These are phyloP conservation scores for Volucella inflata DNA, from an alignment of 2,888 invertebrate genomes.

Conservation along the genomic window DNA sequence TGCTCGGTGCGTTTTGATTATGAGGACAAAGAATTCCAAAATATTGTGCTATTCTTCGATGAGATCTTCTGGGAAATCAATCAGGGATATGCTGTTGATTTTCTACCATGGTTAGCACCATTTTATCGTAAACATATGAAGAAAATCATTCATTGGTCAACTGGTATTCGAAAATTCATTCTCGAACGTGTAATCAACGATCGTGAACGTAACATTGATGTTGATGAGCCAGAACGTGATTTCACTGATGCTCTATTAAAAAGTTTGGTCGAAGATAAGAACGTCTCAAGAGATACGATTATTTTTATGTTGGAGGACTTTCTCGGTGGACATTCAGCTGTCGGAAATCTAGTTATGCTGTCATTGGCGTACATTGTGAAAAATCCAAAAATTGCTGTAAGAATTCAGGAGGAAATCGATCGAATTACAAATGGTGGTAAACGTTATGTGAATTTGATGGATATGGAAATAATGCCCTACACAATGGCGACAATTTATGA, in stretches of 20 bases:
- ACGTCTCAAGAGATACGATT: conserved; percentile 90
- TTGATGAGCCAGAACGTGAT: conserved; percentile 87
- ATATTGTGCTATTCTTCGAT: conserved; percentile 90
- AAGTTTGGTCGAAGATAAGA: conserved; percentile 87
- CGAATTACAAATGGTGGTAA: conserved; percentile 84
- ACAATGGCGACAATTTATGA: conserved; percentile 93
- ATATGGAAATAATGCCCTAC: conserved; percentile 89
- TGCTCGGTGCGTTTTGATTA: conserved; percentile 91
- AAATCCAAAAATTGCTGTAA: conserved; percentile 87
- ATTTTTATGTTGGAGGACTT: conserved; percentile 94
- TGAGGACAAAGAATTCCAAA: conserved; percentile 88
- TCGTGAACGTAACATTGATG: conserved; percentile 83
- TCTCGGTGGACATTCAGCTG: conserved; percentile 93
- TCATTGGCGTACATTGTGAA: conserved; percentile 88
- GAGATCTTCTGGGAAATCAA: conserved; percentile 96
- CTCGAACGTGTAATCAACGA: conserved; percentile 88
- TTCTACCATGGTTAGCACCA: conserved; percentile 91
- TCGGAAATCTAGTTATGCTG: conserved; percentile 93
- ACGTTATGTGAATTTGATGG: conserved; percentile 86
- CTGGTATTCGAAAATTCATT: conserved; percentile 89
- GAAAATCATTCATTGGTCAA: conserved; percentile 88
- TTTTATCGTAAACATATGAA: conserved; percentile 89
- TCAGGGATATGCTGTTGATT: conserved; percentile 94
- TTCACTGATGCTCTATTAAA: conserved; percentile 91
- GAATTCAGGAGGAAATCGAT: conserved; percentile 89